Percentiles rank a stretch among this genome's conserved stretches.
Evolutionary conservation across 1,140 invertebrate species (phyloP).

Genomic region (Bathynomus jamesi): DNA sequence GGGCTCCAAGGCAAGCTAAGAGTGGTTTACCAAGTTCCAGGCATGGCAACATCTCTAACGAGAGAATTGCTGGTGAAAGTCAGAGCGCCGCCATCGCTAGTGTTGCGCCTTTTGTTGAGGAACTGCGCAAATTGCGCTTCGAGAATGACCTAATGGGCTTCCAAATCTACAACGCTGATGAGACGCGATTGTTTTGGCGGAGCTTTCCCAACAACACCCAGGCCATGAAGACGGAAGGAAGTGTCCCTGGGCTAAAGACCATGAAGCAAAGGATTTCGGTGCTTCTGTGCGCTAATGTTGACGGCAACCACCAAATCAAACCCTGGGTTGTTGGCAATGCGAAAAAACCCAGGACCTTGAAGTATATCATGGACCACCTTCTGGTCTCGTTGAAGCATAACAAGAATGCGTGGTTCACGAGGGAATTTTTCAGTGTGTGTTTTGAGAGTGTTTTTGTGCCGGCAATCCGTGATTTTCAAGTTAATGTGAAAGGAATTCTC

Average conservation of each 20-base stretch:
- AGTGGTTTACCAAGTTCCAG: no score
- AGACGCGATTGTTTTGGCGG: slow-evolving; percentile 1
- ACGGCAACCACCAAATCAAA: slow-evolving; percentile 9
- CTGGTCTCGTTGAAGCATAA: slow-evolving; percentile 3
- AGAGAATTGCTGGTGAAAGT: no score
- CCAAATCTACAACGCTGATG: slow-evolving; percentile 12
- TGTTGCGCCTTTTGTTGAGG: no score
- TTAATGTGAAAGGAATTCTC: not conserved
- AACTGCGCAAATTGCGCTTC: no score
- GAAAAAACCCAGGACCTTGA: not conserved
- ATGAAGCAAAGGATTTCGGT: no score
- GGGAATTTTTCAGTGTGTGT: not conserved
- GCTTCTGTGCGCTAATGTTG: slow-evolving; percentile 6
- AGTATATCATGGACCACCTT: not conserved
- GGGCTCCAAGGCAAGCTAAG: no score
- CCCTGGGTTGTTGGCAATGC: slow-evolving; percentile 2
- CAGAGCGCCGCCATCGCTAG: no score
- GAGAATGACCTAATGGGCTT: no score
- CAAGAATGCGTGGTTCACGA: no score
- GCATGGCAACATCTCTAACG: no score
- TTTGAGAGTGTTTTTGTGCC: slow-evolving; percentile 6
- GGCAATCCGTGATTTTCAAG: not conserved
- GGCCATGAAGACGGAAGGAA: not conserved
- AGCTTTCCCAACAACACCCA: not conserved
- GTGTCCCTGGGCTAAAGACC: not conserved